Evolutionary conservation across 2,797 vertebrate genomes (phyloP).

Genomic region (Crax fasciolata): DNA sequence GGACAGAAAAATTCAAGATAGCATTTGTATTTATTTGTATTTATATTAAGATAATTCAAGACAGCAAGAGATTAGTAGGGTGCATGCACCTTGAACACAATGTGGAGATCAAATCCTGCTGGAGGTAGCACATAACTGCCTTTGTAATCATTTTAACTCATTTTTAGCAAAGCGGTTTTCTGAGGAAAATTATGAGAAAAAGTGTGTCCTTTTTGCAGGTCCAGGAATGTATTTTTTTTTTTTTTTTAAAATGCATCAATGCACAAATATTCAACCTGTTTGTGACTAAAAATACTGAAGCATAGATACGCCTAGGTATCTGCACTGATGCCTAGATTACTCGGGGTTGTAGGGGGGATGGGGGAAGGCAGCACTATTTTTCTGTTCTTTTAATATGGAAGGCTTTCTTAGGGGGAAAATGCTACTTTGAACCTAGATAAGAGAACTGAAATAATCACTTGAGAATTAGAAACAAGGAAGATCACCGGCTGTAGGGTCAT

Average conservation of each 20-base stretch:
- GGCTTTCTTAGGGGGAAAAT: neutral
- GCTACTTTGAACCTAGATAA: neutral
- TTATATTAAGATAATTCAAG: no score
- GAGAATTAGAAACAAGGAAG: neutral
- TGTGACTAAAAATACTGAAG: neutral
- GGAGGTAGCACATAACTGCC: neutral
- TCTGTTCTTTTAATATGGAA: neutral
- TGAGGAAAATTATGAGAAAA: neutral
- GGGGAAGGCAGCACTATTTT: neutral
- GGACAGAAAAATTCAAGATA: neutral
- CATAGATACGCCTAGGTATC: neutral
- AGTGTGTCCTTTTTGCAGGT: neutral
- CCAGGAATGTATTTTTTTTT: neutral
- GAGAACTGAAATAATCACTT: neutral
- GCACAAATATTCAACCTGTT: neutral
- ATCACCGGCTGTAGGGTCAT: neutral
- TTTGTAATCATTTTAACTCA: neutral
- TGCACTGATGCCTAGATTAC: neutral
- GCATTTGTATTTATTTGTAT: neutral
- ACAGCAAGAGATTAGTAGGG: neutral
- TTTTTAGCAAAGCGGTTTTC: neutral
- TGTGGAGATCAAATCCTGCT: accelerated
- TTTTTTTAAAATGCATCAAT: neutral
- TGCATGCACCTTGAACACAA: accelerated
- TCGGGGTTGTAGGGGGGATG: neutral